Evolutionary conservation across 2,113 vertebrate genomes (phyloP).

Genomic region (Cololabis saira): DNA sequence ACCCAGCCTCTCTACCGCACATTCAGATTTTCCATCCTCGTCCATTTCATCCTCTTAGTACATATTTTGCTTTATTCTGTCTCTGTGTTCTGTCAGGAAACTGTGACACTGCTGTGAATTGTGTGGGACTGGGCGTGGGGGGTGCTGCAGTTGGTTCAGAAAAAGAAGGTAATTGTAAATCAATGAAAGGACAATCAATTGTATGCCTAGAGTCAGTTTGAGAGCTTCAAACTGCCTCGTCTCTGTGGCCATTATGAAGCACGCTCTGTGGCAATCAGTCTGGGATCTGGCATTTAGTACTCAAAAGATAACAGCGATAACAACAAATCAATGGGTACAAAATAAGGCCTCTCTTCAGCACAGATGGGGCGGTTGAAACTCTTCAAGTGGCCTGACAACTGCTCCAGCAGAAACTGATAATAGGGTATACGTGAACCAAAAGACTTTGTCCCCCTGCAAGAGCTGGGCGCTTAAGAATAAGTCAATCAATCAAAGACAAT

Average conservation of each 20-base stretch:
- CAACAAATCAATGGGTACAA: constrained; percentile 52
- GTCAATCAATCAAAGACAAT: constrained; percentile 67
- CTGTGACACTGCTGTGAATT: constrained; percentile 4
- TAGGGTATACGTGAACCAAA: constrained; percentile 14
- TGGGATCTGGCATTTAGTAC: neutral
- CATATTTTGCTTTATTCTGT: neutral
- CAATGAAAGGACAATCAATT: constrained; percentile 48
- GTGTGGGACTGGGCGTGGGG: neutral
- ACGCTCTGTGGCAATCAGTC: constrained; percentile 1
- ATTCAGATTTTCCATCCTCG: constrained; percentile 1
- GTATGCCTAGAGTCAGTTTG: constrained; percentile 25
- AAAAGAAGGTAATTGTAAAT: constrained; percentile 47
- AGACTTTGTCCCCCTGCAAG: neutral
- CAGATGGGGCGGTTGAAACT: constrained; percentile 35
- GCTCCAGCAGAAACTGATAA: constrained; percentile 25
- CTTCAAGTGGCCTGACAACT: constrained; percentile 44
- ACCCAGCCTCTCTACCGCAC: neutral
- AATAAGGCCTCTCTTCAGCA: constrained; percentile 14
- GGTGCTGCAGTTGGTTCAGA: constrained; percentile 7
- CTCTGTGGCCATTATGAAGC: constrained; percentile 29
- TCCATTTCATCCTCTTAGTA: neutral
- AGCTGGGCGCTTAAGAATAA: constrained; percentile 34
- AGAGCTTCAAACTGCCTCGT: constrained; percentile 15
- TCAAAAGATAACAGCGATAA: constrained; percentile 36
- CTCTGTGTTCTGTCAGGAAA: constrained; percentile 1